phyloP scores from a whole-genome alignment of 1,140 invertebrate species.

The Nephotettix cincticeps region DNA sequence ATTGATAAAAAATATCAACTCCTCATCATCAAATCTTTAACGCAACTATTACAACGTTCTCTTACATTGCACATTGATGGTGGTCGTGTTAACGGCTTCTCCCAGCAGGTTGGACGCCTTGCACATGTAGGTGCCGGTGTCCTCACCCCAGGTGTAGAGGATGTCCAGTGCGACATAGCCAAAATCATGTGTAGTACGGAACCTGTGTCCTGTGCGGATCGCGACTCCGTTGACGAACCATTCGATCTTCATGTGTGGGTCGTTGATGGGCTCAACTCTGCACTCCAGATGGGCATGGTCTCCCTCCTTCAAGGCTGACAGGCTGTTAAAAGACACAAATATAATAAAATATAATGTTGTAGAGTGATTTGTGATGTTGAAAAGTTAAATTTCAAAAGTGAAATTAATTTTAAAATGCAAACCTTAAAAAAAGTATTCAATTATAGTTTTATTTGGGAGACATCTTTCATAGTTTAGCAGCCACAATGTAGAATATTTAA shows the following conservation, averaged over 20 bases:
- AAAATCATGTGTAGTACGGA: constrained; percentile 91
- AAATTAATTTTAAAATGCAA: too few relatives aligned
- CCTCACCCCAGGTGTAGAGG: constrained; percentile 89
- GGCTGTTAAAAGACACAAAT: too few relatives aligned
- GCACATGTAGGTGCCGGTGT: constrained; percentile 93
- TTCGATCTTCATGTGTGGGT: constrained; percentile 91
- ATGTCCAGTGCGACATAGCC: constrained; percentile 95
- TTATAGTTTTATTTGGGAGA: too few relatives aligned
- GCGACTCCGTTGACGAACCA: constrained; percentile 91
- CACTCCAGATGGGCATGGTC: constrained; percentile 94
- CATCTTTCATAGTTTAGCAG: too few relatives aligned
- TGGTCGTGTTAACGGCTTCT: constrained; percentile 89
- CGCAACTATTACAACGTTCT: too few relatives aligned
- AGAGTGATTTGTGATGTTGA: too few relatives aligned
- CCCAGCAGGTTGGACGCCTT: constrained; percentile 89
- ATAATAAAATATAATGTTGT: too few relatives aligned
- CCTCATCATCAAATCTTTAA: too few relatives aligned
- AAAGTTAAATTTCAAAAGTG: too few relatives aligned
- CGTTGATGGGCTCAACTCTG: constrained; percentile 92
- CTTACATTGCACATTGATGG: constrained; percentile 75
- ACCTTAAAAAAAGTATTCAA: too few relatives aligned
- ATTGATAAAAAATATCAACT: too few relatives aligned
- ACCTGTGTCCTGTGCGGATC: constrained; percentile 79
- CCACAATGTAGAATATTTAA: too few relatives aligned
- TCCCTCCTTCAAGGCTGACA: constrained; percentile 86